Evolutionary conservation across 2,797 vertebrate genomes (phyloP), one percentile per base, ranked within the genome.

Genomic region (Bovichtus diacanthus): DNA sequence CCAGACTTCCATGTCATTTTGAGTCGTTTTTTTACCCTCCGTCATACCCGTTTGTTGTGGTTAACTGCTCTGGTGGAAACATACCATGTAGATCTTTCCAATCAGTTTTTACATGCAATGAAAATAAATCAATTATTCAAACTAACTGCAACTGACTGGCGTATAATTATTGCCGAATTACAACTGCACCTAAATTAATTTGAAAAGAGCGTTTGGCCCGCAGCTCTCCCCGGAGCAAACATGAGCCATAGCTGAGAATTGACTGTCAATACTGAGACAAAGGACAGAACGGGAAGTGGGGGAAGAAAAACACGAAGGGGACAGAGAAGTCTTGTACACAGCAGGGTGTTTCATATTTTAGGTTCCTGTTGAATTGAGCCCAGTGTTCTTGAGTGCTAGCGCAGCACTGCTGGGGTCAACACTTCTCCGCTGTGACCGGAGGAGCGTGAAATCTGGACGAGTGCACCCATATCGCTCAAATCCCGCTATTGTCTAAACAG

Each of bases 401-500:
- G 18, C 36, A 58, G 80, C 66, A n/a, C 43, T 8, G 61, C 31
- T 1, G 59, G 83, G 91, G 90, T 93, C 90, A 83, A 61, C 72
- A 43, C 67, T 59, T 76, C 80, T 82, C 70, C 34, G 16, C 88
- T 91, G 84, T 91, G 91, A 92, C 66, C 70, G 78, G 70, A 67
- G 85, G 76, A 90, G 90, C 80, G 54, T 93, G 86, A 94, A 94
- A 94, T 88, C 88, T 82, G 84, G 78, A 90, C 72, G 76, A 90
- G 90, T 88, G 83, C 78, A 82, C 75, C 76, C 77, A 69, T 84
- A 89, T 88, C 87, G 86, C 66, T 81, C 76, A 83, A 92, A 93
- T 91, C 90, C 89, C 82, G 75, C 83, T 91, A 81, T 93, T 93
- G 92, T 92, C 84, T 90, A 87, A 91, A 92, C 85, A 93, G 31